Evolutionary conservation across 92 coral and sea anemone species (phyloP), one percentile per base, ranked within the genome.

Genomic region (Actinernus sp.): DNA sequence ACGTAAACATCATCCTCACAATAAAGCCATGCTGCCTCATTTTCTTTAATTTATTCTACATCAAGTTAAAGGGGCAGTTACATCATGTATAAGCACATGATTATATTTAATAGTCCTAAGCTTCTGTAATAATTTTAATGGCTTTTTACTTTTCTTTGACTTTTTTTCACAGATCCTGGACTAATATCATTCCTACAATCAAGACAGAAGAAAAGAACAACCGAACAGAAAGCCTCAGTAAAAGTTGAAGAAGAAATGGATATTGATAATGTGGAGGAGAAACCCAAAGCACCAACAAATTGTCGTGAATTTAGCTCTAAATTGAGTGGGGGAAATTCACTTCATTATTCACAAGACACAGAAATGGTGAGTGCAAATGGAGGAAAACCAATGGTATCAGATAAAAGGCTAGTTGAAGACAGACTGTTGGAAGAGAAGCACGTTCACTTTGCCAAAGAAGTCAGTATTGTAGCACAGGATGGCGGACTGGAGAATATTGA

Each of bases 121-220:
- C n/a, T n/a, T n/a, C n/a, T n/a, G n/a, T n/a, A n/a, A n/a, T n/a
- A n/a, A n/a, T n/a, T n/a, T n/a, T n/a, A n/a, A n/a, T n/a, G n/a
- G 52, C 52, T 6, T 23, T 6, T 6, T 14, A 34, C 41, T 17
- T 17, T 6, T 45, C 21, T 45, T 22, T 68, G 8, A 8, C 26
- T 60, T 45, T 43, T 8, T 21, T 47, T 52, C 33, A 8, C 52
- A 89, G 96, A 89, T 79, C 92, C 96, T 57, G 72, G 82, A 51
- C 65, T 89, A 4, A 25, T 89, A 52, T 40, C 85, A 2, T 89
- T 89, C 34, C 82, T 89, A 2, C 73, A 51, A 20, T 79, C 84
- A 23, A 45, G 80, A 43, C 79, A 72, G n/a, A 60, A 70, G 62
- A 71, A 54, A 41, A 79, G 61, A 39, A 26, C 73, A 32, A 17